phyloP scores from a whole-genome alignment of 2,797 vertebrate genomes.

The Chelonia mydas region DNA sequence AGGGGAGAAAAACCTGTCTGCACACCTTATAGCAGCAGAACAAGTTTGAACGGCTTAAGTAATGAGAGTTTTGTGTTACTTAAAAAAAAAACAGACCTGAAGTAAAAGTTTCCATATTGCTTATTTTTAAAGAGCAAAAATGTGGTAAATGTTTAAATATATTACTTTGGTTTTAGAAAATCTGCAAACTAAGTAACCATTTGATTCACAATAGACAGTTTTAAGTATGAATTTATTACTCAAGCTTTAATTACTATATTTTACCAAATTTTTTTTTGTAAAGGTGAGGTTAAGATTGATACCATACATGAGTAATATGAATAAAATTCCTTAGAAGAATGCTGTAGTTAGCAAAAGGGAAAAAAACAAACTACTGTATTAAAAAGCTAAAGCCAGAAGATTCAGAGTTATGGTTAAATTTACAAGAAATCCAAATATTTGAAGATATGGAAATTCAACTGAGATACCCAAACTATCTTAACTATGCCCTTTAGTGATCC shows the following conservation, averaged over 20 bases:
- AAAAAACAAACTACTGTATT: slow-evolving; percentile 34
- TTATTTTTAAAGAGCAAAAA: slow-evolving; percentile 56
- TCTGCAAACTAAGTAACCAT: not conserved
- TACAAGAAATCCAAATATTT: slow-evolving; percentile 14
- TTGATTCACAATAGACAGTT: not conserved
- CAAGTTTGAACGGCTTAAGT: slow-evolving; percentile 32
- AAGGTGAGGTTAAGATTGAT: not conserved
- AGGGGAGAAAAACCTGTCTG: slow-evolving; percentile 49
- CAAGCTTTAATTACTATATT: not conserved
- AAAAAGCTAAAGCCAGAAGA: slow-evolving; percentile 40
- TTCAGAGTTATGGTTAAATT: slow-evolving; percentile 52
- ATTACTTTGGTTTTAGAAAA: slow-evolving; percentile 64
- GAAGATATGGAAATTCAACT: slow-evolving; percentile 17
- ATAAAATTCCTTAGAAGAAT: slow-evolving; percentile 53
- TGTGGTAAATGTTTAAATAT: not conserved
- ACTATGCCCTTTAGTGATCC: not conserved
- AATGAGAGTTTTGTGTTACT: not conserved
- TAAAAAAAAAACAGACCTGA: not conserved
- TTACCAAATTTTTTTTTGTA: not conserved
- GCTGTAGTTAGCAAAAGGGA: slow-evolving; percentile 64
- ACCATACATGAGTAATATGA: slow-evolving; percentile 10
- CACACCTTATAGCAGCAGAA: slow-evolving; percentile 32
- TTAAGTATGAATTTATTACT: not conserved
- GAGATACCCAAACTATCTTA: not conserved
- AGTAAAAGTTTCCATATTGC: slow-evolving; percentile 1